These are phyloP conservation scores for Orycteropus afer DNA, from an alignment of 2,113 vertebrate genomes.

Conservation along the genomic window DNA sequence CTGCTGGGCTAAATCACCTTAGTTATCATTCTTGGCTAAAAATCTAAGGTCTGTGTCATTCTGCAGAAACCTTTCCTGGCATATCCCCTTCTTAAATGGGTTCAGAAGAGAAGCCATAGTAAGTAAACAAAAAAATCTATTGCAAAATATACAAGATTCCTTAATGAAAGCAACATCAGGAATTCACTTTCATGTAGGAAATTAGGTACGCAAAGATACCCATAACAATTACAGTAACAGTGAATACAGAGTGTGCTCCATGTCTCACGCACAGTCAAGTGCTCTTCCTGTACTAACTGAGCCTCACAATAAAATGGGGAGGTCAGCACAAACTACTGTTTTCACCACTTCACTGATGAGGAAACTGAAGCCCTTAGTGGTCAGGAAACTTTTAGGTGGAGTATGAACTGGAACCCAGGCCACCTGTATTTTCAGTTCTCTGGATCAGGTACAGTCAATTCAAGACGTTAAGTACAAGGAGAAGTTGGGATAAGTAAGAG, in stretches of 20 bases:
- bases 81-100: neutral
- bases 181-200: rapidly evolving
- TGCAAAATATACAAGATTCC: neutral
- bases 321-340: neutral
- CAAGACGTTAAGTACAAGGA: neutral
- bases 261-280: rapidly evolving
- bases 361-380: neutral
- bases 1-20: neutral
- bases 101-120: neutral
- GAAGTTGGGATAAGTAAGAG: neutral
- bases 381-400: neutral
- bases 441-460: neutral
- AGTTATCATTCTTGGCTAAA: neutral
- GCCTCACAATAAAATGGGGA: rapidly evolving
- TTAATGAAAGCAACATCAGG: neutral
- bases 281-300: neutral
- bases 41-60: neutral
- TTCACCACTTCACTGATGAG: neutral
- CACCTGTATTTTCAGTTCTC: neutral
- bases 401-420: neutral
- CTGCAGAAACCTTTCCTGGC: neutral
- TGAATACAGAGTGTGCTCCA: rapidly evolving
- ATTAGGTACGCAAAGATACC: neutral
- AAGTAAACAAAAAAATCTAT: neutral
- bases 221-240: rapidly evolving